Conservation (phyloP, 2,113 vertebrate genomes). For the Pedionomus torquatus region DNA sequence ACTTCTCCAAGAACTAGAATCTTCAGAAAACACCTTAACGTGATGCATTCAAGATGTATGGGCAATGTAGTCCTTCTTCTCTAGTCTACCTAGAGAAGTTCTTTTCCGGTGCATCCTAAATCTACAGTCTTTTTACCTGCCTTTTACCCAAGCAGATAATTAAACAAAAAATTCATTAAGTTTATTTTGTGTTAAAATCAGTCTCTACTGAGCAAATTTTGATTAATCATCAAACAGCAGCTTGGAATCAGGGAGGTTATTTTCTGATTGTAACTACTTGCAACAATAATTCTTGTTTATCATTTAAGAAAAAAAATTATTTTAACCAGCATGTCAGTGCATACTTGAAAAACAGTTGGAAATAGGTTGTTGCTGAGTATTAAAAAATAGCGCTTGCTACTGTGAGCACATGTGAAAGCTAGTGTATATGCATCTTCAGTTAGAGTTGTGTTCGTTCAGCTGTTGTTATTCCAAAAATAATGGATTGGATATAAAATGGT, state of each 20-base stretch:
- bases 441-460: not conserved
- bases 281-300: not conserved
- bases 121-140: not conserved
- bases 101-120: not conserved
- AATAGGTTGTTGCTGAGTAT: not conserved
- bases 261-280: not conserved
- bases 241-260: not conserved
- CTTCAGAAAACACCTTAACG: not conserved
- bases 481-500: not conserved
- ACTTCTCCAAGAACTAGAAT: not conserved
- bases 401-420: not conserved
- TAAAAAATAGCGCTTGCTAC: not conserved
- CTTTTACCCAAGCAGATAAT: not conserved
- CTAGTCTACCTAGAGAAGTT: not conserved
- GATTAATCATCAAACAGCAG: not conserved
- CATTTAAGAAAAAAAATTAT: not conserved
- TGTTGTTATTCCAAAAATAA: constrained; percentile 15
- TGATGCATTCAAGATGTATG: not conserved
- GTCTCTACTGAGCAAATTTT: not conserved
- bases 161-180: not conserved
- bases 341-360: not conserved
- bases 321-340: not conserved
- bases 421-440: not conserved
- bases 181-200: not conserved
- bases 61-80: not conserved